Conservation (phyloP, 2,888 invertebrate species). For the Papilio protenor region DNA sequence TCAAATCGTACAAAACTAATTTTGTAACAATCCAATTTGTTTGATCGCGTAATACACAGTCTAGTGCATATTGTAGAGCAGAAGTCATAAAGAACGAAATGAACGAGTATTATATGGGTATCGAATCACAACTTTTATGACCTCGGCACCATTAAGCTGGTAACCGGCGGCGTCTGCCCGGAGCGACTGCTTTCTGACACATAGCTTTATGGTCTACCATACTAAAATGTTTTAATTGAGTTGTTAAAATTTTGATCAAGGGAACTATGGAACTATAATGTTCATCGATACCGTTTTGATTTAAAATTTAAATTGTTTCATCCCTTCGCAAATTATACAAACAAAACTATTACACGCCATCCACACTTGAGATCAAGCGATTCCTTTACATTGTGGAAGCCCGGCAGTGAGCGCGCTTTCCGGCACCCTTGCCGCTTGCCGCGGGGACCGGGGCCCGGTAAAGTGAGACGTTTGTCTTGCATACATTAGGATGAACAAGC, state of each 20-base stretch:
- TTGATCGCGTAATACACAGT: not conserved
- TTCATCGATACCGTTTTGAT: not conserved
- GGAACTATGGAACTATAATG: not conserved
- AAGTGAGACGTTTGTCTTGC: slow-evolving; percentile 69
- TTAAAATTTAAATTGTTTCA: not conserved
- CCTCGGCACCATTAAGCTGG: slow-evolving; percentile 8
- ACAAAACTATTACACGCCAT: not conserved
- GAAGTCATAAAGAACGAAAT: not conserved
- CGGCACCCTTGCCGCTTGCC: slow-evolving; percentile 45
- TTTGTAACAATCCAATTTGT: not conserved
- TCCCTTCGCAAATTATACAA: not conserved
- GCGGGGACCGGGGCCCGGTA: slow-evolving; percentile 45
- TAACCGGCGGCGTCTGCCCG: not conserved
- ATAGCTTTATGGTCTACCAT: not conserved
- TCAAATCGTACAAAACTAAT: not conserved
- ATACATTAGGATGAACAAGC: slow-evolving; percentile 58
- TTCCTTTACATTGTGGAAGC: slow-evolving; percentile 35
- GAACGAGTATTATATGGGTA: slow-evolving; percentile 7
- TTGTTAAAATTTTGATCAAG: not conserved
- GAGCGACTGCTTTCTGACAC: not conserved
- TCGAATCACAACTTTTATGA: slow-evolving; percentile 19
- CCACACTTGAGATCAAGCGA: slow-evolving; percentile 18
- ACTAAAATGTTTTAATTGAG: not conserved
- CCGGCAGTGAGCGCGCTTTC: slow-evolving; percentile 43
- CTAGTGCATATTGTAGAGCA: not conserved